A percentile compares a stretch with the other conserved stretches of the same genome.
phyloP scores from a whole-genome alignment of 2,888 invertebrate species.

The Dioctria rufipes region DNA sequence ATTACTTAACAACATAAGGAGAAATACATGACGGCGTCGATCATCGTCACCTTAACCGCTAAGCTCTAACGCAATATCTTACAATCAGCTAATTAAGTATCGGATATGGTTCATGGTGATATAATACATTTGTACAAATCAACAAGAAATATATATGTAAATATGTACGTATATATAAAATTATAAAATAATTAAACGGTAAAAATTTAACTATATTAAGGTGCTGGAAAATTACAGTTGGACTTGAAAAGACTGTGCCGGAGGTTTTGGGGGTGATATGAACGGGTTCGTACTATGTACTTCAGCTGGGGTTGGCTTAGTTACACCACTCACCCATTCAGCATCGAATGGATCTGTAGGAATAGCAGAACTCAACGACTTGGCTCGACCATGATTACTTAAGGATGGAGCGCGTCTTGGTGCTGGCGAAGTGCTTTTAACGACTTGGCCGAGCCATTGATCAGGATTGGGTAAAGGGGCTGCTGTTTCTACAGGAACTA shows the following conservation, averaged over 20 bases:
- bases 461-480: constrained; percentile 82
- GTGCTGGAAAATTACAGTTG: constrained; percentile 66
- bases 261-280: constrained; percentile 71
- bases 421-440: constrained; percentile 75
- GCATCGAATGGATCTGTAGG: constrained; percentile 85
- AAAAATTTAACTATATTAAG: constrained; percentile 45
- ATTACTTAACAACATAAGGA: constrained; percentile 14
- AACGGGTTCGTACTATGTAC: constrained; percentile 71
- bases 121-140: constrained; percentile 53
- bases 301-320: constrained; percentile 67
- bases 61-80: constrained; percentile 39
- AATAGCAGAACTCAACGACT: constrained; percentile 74
- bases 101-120: constrained; percentile 40
- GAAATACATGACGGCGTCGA: constrained; percentile 14
- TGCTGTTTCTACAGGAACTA: constrained; percentile 69
- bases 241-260: constrained; percentile 71
- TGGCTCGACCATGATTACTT: constrained; percentile 74
- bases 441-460: constrained; percentile 86
- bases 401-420: constrained; percentile 75
- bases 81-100: constrained; percentile 52
- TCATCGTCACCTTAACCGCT: constrained; percentile 6
- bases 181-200: constrained; percentile 39
- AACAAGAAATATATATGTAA: constrained; percentile 42
- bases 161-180: constrained; percentile 39
- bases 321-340: constrained; percentile 83